Conservation (phyloP, 2,797 vertebrate genomes). For the Kryptolebias ocellatus region DNA sequence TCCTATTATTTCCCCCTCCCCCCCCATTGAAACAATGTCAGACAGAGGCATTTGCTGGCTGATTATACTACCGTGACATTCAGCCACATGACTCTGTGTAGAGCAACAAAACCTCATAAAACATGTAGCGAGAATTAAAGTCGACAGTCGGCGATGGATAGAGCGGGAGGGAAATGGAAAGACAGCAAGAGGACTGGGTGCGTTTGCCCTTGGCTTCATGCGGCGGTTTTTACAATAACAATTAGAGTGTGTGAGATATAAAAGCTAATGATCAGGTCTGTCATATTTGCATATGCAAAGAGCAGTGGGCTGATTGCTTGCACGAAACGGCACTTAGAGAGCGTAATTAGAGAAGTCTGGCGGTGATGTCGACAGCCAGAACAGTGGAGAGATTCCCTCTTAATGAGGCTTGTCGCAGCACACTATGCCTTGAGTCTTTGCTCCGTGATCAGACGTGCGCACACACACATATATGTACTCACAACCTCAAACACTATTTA, state of each 20-base stretch:
- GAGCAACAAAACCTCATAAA: slow-evolving; percentile 74
- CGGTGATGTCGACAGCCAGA: slow-evolving; percentile 73
- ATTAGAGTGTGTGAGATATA: slow-evolving; percentile 82
- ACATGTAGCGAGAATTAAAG: slow-evolving; percentile 68
- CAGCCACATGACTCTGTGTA: slow-evolving; percentile 63
- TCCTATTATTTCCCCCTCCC: slow-evolving; percentile 60
- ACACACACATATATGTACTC: slow-evolving; percentile 9
- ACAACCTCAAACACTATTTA: slow-evolving; percentile 38
- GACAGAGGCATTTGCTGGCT: slow-evolving; percentile 73
- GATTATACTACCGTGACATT: slow-evolving; percentile 75
- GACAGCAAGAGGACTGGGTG: slow-evolving; percentile 25
- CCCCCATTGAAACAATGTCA: slow-evolving; percentile 69
- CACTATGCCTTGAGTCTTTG: slow-evolving; percentile 59
- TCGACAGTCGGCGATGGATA: slow-evolving; percentile 64
- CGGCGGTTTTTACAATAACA: slow-evolving; percentile 81
- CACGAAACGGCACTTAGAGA: slow-evolving; percentile 73
- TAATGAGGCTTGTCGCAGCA: slow-evolving; percentile 83
- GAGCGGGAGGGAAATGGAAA: slow-evolving; percentile 27
- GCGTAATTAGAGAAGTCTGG: slow-evolving; percentile 82
- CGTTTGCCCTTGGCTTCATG: slow-evolving; percentile 80
- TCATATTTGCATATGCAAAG: slow-evolving; percentile 85
- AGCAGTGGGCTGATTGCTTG: slow-evolving; percentile 76
- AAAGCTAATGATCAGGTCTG: slow-evolving; percentile 85
- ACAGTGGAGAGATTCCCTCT: slow-evolving; percentile 74
- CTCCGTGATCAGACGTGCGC: slow-evolving; percentile 38